A percentile compares a stretch with the other conserved stretches of the same genome.
These are phyloP conservation scores for Lontra canadensis DNA, from an alignment of 2,113 vertebrate species.

Conservation along the genomic window DNA sequence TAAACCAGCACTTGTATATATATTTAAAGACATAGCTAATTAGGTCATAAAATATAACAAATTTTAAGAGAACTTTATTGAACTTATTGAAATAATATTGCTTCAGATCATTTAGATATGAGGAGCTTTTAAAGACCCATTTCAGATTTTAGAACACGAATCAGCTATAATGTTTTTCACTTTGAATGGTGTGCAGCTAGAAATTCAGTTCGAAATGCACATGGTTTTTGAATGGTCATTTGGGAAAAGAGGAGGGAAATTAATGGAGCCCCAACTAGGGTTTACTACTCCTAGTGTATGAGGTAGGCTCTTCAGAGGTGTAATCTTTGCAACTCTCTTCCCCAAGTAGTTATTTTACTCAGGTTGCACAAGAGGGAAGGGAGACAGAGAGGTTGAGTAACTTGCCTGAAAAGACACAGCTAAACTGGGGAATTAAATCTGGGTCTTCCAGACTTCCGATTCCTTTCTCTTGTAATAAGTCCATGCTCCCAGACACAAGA, in stretches of 20 bases:
- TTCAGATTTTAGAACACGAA: conserved; percentile 1
- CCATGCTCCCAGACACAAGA: not conserved
- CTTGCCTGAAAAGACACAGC: not conserved
- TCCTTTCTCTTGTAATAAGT: not conserved
- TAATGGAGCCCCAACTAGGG: not conserved
- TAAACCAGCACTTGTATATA: not conserved
- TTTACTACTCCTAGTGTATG: rapidly evolving
- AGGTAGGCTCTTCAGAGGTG: not conserved
- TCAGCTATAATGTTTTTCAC: not conserved
- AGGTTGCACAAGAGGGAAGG: not conserved
- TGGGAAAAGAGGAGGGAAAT: not conserved
- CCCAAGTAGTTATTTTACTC: not conserved
- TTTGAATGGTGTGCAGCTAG: not conserved
- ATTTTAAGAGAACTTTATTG: conserved; percentile 44
- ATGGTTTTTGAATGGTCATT: not conserved
- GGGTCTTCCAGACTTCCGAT: not conserved
- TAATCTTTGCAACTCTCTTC: not conserved
- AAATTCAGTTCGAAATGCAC: not conserved
- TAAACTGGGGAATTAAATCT: not conserved
- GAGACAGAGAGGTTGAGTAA: not conserved
- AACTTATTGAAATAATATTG: conserved; percentile 24
- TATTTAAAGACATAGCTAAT: conserved; percentile 27
- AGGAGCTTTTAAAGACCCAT: not conserved
- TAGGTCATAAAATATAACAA: conserved; percentile 12
- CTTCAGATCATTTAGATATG: conserved; percentile 13